Conservation (phyloP, 1,140 invertebrate genomes). For the Sweltsa coloradensis region DNA sequence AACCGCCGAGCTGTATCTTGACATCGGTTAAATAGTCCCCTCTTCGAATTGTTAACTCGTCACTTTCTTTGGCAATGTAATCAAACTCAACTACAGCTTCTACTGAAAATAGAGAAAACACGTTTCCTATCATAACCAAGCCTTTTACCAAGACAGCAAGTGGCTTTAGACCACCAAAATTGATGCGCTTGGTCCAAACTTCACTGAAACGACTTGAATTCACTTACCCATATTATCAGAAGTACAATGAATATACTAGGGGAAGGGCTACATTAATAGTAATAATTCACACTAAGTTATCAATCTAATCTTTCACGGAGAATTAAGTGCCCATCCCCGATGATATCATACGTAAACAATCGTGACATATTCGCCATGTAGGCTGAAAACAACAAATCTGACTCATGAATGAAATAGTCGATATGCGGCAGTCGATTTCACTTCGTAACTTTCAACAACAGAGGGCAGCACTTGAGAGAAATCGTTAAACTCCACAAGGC, state of each 20-base stretch:
- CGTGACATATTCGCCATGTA: conserved; percentile 8
- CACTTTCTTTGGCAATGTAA: conserved; percentile 64
- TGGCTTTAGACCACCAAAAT: background rate
- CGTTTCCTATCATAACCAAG: background rate
- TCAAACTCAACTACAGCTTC: conserved; percentile 71
- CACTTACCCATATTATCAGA: background rate
- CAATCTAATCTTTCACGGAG: background rate
- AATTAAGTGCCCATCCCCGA: conserved; percentile 7
- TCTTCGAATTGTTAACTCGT: conserved; percentile 75
- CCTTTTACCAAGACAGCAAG: background rate
- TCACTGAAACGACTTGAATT: background rate
- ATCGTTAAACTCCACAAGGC: no score
- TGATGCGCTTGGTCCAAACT: no score
- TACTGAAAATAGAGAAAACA: conserved; percentile 34
- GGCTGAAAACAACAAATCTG: no score
- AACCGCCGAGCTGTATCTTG: conserved; percentile 75
- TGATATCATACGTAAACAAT: conserved; percentile 11
- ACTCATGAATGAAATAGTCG: no score
- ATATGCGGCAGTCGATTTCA: no score
- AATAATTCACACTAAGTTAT: background rate
- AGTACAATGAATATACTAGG: background rate
- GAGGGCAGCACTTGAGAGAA: no score
- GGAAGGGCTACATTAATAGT: background rate
- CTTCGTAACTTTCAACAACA: no score
- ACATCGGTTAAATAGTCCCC: conserved; percentile 82